Evolutionary conservation across 2,797 vertebrate species (phyloP).

Genomic region (Alosa sapidissima): DNA sequence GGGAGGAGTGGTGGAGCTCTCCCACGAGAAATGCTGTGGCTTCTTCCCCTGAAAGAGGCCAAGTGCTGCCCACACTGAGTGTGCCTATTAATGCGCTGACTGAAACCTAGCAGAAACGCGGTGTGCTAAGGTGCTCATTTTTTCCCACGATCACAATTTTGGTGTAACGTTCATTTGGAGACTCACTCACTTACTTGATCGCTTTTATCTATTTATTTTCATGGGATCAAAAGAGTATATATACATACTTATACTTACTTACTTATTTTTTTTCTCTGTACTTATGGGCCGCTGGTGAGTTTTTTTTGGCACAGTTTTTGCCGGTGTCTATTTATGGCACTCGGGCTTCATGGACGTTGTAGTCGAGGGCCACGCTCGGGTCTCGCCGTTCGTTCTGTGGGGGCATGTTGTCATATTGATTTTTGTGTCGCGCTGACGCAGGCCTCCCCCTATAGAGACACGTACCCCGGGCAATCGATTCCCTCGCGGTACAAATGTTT

Average conservation of each 20-base stretch:
- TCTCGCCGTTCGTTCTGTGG: slow-evolving; percentile 19
- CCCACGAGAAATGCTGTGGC: background rate
- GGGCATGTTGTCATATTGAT: slow-evolving; percentile 62
- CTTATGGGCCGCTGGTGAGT: background rate
- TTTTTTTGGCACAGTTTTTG: slow-evolving; percentile 5
- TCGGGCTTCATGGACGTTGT: background rate
- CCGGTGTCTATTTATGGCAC: background rate
- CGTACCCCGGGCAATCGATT: slow-evolving; percentile 61
- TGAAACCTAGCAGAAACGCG: background rate
- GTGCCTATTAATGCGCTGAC: too few species aligned
- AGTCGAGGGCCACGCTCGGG: background rate
- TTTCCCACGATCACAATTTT: background rate
- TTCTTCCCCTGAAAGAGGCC: background rate
- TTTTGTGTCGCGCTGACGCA: slow-evolving; percentile 61
- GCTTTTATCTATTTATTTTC: background rate
- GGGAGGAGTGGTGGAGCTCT: background rate
- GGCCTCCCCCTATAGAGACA: slow-evolving; percentile 58
- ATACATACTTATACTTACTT: background rate
- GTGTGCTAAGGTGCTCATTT: background rate
- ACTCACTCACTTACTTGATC: background rate
- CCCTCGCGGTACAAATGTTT: slow-evolving; percentile 59
- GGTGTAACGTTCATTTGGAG: background rate
- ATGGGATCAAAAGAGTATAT: too few species aligned
- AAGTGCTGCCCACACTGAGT: background rate
- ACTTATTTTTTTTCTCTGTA: background rate